Percentiles rank a stretch among this genome's conserved stretches.
Conservation (phyloP, 2,888 invertebrate species). For the Pherbina coryleti region DNA sequence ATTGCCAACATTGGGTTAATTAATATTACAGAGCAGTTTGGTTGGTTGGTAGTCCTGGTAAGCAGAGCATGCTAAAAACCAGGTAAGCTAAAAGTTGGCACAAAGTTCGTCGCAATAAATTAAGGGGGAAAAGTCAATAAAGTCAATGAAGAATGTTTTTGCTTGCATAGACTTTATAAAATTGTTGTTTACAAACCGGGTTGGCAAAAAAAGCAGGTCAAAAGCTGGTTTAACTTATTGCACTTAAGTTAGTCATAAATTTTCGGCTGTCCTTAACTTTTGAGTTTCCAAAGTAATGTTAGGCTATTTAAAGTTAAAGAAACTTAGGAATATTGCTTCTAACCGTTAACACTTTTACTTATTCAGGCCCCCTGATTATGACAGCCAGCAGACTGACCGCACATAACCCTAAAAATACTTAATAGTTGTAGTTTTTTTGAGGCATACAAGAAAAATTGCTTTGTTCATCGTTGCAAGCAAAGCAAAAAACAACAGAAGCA, state of each 20-base stretch:
- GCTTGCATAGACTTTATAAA: background rate
- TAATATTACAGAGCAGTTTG: constrained; percentile 4
- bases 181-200: background rate
- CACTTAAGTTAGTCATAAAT: too few species aligned
- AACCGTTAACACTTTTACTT: background rate
- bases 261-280: too few species aligned
- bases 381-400: background rate
- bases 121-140: constrained; percentile 21
- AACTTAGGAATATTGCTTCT: background rate
- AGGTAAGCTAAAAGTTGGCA: background rate
- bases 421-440: background rate
- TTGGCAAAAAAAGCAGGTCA: background rate
- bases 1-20: constrained; percentile 14
- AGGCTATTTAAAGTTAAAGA: background rate
- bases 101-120: constrained; percentile 28
- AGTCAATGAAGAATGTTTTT: constrained; percentile 9
- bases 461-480: background rate
- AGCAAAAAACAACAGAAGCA: background rate
- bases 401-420: background rate
- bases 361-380: background rate
- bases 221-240: background rate
- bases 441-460: background rate
- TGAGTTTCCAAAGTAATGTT: background rate
- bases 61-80: background rate
- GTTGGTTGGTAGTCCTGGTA: background rate